A percentile compares a stretch with the other conserved stretches of the same genome.
phyloP scores from a whole-genome alignment of 2,113 vertebrate species.

The Sphyrna mokarran region DNA sequence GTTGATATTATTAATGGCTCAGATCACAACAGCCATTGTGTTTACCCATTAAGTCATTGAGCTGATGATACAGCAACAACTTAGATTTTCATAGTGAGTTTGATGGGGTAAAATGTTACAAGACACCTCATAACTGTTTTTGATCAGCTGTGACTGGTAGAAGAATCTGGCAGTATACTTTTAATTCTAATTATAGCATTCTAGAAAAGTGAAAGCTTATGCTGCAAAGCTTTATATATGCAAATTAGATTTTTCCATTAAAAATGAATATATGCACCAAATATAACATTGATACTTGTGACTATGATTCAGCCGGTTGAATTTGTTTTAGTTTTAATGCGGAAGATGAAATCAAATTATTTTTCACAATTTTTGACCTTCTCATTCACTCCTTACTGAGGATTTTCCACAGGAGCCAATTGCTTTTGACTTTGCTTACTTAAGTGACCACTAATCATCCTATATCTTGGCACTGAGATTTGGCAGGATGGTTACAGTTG shows the following conservation, averaged over 20 bases:
- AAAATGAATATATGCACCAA: background rate
- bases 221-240: background rate
- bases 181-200: background rate
- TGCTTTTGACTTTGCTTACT: background rate
- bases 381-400: background rate
- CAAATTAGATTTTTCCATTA: background rate
- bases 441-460: background rate
- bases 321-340: background rate
- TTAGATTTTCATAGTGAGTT: background rate
- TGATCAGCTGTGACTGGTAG: too few relatives aligned
- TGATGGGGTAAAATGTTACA: background rate
- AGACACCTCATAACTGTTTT: background rate
- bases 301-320: background rate
- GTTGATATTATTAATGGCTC: background rate
- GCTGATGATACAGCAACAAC: background rate
- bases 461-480: background rate
- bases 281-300: background rate
- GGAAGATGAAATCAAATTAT: background rate
- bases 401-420: background rate
- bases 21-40: background rate
- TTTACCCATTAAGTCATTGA: background rate
- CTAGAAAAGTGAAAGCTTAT: background rate
- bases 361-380: background rate
- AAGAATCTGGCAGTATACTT: background rate
- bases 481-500: background rate